Evolutionary conservation across 2,113 vertebrate genomes (phyloP).

Genomic region (Lampris incognitus): DNA sequence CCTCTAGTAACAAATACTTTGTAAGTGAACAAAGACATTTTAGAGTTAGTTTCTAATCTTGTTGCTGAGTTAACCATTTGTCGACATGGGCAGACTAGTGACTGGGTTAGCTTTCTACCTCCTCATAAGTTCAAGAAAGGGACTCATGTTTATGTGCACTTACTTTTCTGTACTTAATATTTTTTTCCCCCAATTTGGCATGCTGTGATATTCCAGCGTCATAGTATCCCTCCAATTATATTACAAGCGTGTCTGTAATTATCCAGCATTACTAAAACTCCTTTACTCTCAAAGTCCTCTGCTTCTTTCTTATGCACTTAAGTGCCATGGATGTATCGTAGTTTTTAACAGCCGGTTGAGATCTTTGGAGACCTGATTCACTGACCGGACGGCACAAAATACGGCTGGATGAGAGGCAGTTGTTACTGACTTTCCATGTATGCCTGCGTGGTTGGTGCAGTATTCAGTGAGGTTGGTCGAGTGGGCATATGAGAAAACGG

Average conservation of each 20-base stretch:
- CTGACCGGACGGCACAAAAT: slow-evolving; percentile 63
- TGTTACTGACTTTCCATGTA: slow-evolving; percentile 62
- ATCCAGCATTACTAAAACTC: slow-evolving; percentile 55
- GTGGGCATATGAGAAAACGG: slow-evolving; percentile 45
- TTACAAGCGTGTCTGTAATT: slow-evolving; percentile 68
- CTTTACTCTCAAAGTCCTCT: slow-evolving; percentile 54
- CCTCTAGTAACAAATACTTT: slow-evolving; percentile 50
- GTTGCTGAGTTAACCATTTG: slow-evolving; percentile 52
- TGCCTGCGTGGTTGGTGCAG: slow-evolving; percentile 57
- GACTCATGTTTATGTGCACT: slow-evolving; percentile 75
- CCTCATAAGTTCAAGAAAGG: slow-evolving; percentile 75
- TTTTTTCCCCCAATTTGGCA: slow-evolving; percentile 32
- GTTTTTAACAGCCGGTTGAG: slow-evolving; percentile 47
- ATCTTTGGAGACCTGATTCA: slow-evolving; percentile 36
- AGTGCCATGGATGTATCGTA: slow-evolving; percentile 66
- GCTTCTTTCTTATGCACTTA: slow-evolving; percentile 67
- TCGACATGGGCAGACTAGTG: slow-evolving; percentile 46
- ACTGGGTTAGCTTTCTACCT: slow-evolving; percentile 75
- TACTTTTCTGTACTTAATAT: slow-evolving; percentile 39
- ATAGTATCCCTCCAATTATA: slow-evolving; percentile 59
- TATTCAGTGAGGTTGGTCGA: slow-evolving; percentile 39
- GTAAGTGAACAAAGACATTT: slow-evolving; percentile 48
- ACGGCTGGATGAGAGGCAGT: slow-evolving; percentile 54
- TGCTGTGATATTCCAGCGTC: slow-evolving; percentile 59
- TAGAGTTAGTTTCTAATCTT: slow-evolving; percentile 31